phyloP scores from a whole-genome alignment of 2,888 invertebrate species.

The Subacronicta megacephala region DNA sequence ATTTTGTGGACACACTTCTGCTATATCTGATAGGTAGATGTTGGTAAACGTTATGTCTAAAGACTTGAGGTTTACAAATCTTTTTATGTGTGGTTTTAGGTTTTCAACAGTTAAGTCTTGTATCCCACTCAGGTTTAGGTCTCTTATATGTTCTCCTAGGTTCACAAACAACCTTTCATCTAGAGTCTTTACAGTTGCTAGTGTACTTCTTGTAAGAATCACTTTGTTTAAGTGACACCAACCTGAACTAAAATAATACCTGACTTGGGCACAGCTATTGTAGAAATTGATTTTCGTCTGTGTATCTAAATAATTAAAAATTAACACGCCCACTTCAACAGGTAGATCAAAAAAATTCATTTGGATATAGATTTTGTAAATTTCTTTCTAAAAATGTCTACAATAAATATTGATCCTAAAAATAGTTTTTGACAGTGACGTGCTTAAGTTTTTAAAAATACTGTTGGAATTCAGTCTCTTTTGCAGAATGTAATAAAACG shows the following conservation, averaged over 20 bases:
- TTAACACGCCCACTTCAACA: constrained; percentile 56
- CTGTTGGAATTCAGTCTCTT: neutral
- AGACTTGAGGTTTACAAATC: constrained; percentile 55
- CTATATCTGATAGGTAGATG: constrained; percentile 62
- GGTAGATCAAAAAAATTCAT: constrained; percentile 61
- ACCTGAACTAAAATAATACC: constrained; percentile 59
- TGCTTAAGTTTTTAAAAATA: neutral
- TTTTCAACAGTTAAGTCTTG: constrained; percentile 57
- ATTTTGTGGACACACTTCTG: constrained; percentile 57
- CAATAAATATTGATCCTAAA: constrained; percentile 20
- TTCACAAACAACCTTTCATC: constrained; percentile 56
- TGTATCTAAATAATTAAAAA: constrained; percentile 55
- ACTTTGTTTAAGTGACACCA: constrained; percentile 56
- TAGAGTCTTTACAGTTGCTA: constrained; percentile 57
- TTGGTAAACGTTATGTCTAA: constrained; percentile 67
- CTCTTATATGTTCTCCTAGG: constrained; percentile 53
- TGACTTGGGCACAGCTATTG: constrained; percentile 48
- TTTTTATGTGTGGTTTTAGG: constrained; percentile 52
- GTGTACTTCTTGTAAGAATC: constrained; percentile 56
- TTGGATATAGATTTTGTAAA: constrained; percentile 10
- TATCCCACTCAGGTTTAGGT: constrained; percentile 63
- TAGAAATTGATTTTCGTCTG: constrained; percentile 58
- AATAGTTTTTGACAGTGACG: constrained; percentile 31
- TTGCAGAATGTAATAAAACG: neutral
- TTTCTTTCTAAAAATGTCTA: constrained; percentile 12